A percentile compares a stretch with the other conserved stretches of the same genome.
Evolutionary conservation across 2,888 invertebrate genomes (phyloP).

Genomic region (Zeuzera pyrina): DNA sequence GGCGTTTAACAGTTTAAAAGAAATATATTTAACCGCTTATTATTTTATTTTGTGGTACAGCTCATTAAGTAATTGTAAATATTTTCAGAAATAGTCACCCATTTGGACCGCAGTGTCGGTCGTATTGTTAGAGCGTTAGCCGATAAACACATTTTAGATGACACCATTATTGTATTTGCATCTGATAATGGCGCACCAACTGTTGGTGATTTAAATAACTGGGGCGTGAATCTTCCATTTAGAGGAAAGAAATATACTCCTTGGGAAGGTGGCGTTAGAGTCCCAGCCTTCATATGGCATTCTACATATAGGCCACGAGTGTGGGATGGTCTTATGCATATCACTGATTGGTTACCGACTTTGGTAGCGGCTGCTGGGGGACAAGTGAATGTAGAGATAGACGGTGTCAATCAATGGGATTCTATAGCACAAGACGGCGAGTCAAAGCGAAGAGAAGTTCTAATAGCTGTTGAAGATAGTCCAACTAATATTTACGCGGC

Average conservation of each 20-base stretch:
- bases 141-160: constrained; percentile 78
- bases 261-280: constrained; percentile 90
- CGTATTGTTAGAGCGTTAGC: constrained; percentile 79
- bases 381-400: constrained; percentile 50
- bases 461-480: constrained; percentile 73
- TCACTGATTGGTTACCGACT: constrained; percentile 90
- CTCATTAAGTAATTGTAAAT: no score
- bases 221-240: constrained; percentile 84
- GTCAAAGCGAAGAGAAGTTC: constrained; percentile 68
- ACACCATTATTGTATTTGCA: constrained; percentile 89
- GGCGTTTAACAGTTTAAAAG: no score
- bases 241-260: constrained; percentile 86
- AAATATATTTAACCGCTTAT: no score
- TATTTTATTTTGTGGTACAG: no score
- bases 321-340: constrained; percentile 77
- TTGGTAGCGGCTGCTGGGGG: constrained; percentile 59
- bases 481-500: constrained; percentile 65
- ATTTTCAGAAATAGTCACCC: constrained; percentile 76
- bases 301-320: constrained; percentile 74
- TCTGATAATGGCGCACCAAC: constrained; percentile 93
- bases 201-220: constrained; percentile 80
- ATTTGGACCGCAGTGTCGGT: constrained; percentile 88
- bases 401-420: constrained; percentile 81
- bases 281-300: constrained; percentile 82
- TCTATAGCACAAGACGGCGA: constrained; percentile 62